Percentiles rank a stretch among this genome's conserved stretches.
These are phyloP conservation scores for Aphis craccivora DNA, from an alignment of 1,140 invertebrate genomes.

Conservation along the genomic window DNA sequence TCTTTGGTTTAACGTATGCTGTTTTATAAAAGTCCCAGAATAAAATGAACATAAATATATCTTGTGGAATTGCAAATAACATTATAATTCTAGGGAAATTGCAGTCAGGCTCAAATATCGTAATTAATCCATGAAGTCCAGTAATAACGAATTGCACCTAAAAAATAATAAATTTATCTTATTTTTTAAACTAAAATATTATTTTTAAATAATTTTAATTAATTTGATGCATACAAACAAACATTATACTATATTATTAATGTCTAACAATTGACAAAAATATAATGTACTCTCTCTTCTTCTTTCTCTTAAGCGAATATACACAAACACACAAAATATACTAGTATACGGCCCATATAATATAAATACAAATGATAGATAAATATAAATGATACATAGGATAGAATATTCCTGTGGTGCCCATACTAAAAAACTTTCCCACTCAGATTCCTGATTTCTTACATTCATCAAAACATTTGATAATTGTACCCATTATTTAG, in stretches of 20 bases:
- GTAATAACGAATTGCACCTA: slow-evolving; percentile 78
- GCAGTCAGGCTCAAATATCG: slow-evolving; percentile 76
- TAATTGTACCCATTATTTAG: no score
- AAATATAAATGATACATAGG: no score
- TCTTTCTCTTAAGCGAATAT: no score
- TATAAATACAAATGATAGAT: no score
- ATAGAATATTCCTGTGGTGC: no score
- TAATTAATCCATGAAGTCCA: slow-evolving; percentile 71
- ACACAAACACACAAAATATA: no score
- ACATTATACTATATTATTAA: not conserved
- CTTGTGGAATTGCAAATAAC: slow-evolving; percentile 73
- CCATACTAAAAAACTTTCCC: no score
- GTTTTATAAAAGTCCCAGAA: slow-evolving; percentile 88
- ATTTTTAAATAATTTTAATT: not conserved
- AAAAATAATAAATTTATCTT: slow-evolving; percentile 60
- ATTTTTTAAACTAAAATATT: not conserved
- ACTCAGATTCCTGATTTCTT: no score
- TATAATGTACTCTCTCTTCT: not conserved
- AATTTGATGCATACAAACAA: no score
- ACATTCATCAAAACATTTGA: no score
- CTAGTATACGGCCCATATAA: no score
- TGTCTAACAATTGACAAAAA: not conserved
- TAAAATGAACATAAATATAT: slow-evolving; percentile 79
- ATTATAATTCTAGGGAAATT: slow-evolving; percentile 73
- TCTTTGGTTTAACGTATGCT: slow-evolving; percentile 68